Base-by-base conservation (phyloP, 2,797 vertebrate species). In the Cirrhinus mrigala region DNA sequence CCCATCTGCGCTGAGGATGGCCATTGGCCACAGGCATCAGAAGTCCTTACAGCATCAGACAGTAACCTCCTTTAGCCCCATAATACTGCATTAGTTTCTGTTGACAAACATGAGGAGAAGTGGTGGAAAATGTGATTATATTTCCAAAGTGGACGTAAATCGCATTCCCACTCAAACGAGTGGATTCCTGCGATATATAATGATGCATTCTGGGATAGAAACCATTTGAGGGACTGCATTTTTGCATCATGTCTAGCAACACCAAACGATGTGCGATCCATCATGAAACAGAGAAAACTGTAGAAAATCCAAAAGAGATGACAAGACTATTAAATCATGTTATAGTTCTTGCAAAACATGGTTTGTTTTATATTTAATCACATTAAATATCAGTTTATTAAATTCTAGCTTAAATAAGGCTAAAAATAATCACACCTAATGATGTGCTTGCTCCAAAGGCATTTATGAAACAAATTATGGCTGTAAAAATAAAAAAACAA, bases 1-100 rank as follows among this genome's bases (percentile, higher is more conserved):
- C 77, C 84, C 84, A 85, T 85, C 84, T 85, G 84, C 9, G 83
- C 84, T n/a, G 77, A 54, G 69, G 56, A 85, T 66, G 84, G 77
- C 60, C 82, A 54, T 37, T 84, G 82, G 73, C 84, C 84, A 79
- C 82, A 56, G 82, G 64, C 83, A 84, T 62, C 75, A 84, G 54
- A 58, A 69, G 50, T 84, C 82, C 40, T 84, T 71, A 79, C 68
- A 58, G 64, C 66, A n/a, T 71, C 24, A 33, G 24, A 79, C 52
- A 46, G 37, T 78, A 77, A 84, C 73, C 66, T 84, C 62, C 75
- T 79, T 69, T 50, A 66, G 64, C 68, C 73, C 79, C 68, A 44
- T 79, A 56, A 71, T 66, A 46, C 44, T 78, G 52, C 64, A 79
- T 84, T 84, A 60, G 37, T n/a, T 71, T 29, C 66, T 79, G 64